Evolutionary conservation across 1,140 invertebrate species (phyloP).

Genomic region (Rhynchophorus ferrugineus): DNA sequence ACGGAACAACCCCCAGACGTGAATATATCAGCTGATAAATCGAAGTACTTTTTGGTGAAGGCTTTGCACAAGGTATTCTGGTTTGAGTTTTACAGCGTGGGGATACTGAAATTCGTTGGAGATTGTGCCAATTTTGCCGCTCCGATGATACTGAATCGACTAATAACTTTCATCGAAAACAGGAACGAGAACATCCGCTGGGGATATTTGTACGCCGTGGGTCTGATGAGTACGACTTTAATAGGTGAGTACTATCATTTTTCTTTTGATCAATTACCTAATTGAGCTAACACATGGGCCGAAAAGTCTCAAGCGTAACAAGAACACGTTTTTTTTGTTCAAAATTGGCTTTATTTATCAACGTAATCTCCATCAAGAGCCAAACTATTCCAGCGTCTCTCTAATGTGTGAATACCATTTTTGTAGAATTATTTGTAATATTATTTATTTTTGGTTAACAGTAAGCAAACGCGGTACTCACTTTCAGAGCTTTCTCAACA

Average conservation of each 20-base stretch:
- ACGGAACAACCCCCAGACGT: too few relatives aligned
- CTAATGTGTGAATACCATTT: too few relatives aligned
- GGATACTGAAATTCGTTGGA: slow-evolving; percentile 75
- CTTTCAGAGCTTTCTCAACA: too few relatives aligned
- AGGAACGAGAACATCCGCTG: slow-evolving; percentile 53
- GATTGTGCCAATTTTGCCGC: slow-evolving; percentile 81
- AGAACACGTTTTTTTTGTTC: too few relatives aligned
- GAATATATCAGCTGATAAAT: slow-evolving; percentile 4
- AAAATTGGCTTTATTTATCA: too few relatives aligned
- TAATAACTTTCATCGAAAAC: slow-evolving; percentile 77
- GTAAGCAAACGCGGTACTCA: too few relatives aligned
- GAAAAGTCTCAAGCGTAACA: too few relatives aligned
- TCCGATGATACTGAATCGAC: slow-evolving; percentile 77
- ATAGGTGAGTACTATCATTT: slow-evolving; percentile 44
- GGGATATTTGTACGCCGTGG: slow-evolving; percentile 75
- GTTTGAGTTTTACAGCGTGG: slow-evolving; percentile 80
- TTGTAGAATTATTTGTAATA: too few relatives aligned
- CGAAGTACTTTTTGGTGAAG: slow-evolving; percentile 50
- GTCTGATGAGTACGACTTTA: slow-evolving; percentile 59
- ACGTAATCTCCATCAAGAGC: too few relatives aligned
- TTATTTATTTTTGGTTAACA: too few relatives aligned
- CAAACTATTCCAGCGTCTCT: too few relatives aligned
- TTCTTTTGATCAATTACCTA: not conserved
- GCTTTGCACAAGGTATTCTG: slow-evolving; percentile 80
- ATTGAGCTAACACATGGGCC: too few relatives aligned